These are phyloP conservation scores for Neodon shergylaensis DNA, from an alignment of 2,113 vertebrate species.

Conservation along the genomic window DNA sequence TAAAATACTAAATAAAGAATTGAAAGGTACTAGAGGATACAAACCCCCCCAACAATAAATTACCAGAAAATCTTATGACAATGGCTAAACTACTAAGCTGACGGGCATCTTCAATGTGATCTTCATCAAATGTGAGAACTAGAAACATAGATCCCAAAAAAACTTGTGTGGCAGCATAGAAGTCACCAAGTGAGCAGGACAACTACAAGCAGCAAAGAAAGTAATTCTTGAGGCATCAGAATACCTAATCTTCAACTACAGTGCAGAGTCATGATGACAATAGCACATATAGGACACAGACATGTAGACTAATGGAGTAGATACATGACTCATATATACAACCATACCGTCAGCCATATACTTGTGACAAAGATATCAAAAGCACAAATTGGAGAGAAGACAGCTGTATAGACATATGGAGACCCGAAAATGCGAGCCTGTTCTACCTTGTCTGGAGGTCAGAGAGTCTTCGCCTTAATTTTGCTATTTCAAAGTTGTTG, in stretches of 20 bases:
- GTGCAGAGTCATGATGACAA: not conserved
- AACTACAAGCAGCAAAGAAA: too few species aligned
- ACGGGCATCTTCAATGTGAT: not conserved
- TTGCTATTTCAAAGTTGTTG: too few species aligned
- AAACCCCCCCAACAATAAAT: not conserved
- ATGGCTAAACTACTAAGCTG: not conserved
- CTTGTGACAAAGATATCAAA: not conserved
- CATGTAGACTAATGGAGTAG: too few species aligned
- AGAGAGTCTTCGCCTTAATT: too few species aligned
- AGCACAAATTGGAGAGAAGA: not conserved
- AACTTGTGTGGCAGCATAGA: not conserved
- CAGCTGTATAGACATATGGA: not conserved
- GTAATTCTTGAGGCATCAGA: not conserved
- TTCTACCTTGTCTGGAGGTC: too few species aligned
- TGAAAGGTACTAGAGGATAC: not conserved
- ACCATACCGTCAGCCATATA: too few species aligned
- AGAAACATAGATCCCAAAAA: not conserved
- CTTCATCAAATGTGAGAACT: not conserved
- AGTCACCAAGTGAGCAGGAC: too few species aligned
- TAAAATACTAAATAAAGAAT: not conserved
- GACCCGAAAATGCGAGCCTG: too few species aligned
- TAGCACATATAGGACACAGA: not conserved
- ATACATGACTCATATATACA: not conserved
- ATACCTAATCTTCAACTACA: not conserved
- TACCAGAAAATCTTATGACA: too few species aligned